phyloP scores from a whole-genome alignment of 23 tunicate genomes.

The Corella eumyota region DNA sequence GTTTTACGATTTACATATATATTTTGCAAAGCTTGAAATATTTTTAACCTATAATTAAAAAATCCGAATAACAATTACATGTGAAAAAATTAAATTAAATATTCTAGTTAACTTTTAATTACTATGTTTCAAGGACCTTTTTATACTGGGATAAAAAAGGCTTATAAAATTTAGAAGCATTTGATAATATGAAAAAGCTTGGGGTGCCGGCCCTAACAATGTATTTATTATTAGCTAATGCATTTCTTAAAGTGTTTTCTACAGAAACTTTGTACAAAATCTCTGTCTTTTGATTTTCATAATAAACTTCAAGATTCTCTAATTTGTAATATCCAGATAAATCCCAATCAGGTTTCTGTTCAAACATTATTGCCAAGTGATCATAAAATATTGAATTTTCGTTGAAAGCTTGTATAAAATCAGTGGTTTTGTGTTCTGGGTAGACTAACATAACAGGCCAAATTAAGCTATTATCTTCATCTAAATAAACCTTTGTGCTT shows the following conservation, averaged over 20 bases:
- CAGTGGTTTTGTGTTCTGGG: slow-evolving; percentile 66
- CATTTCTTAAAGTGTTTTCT: slow-evolving; percentile 19
- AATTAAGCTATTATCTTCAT: slow-evolving; percentile 23
- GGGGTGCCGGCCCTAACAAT: slow-evolving; percentile 67
- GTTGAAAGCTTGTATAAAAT: slow-evolving; percentile 57
- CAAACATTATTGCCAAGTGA: slow-evolving; percentile 41
- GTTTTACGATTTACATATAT: not conserved
- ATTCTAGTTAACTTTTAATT: no score
- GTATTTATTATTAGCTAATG: slow-evolving; percentile 16
- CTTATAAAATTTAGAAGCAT: slow-evolving; percentile 22
- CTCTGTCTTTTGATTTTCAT: slow-evolving; percentile 27
- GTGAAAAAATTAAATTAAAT: no score
- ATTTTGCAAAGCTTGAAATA: not conserved
- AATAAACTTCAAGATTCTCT: slow-evolving; percentile 23
- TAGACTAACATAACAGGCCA: slow-evolving; percentile 86
- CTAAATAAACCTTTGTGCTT: slow-evolving; percentile 37
- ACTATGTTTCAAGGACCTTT: no score
- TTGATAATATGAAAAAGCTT: slow-evolving; percentile 46
- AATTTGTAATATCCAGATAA: slow-evolving; percentile 7
- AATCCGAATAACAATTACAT: no score
- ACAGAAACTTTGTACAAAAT: slow-evolving; percentile 23
- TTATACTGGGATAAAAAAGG: slow-evolving; percentile 32
- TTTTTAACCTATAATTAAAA: no score
- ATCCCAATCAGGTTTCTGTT: slow-evolving; percentile 61
- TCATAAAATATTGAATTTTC: slow-evolving; percentile 45